phyloP scores from a whole-genome alignment of 2,888 invertebrate species.

The Amphipoea lucens region DNA sequence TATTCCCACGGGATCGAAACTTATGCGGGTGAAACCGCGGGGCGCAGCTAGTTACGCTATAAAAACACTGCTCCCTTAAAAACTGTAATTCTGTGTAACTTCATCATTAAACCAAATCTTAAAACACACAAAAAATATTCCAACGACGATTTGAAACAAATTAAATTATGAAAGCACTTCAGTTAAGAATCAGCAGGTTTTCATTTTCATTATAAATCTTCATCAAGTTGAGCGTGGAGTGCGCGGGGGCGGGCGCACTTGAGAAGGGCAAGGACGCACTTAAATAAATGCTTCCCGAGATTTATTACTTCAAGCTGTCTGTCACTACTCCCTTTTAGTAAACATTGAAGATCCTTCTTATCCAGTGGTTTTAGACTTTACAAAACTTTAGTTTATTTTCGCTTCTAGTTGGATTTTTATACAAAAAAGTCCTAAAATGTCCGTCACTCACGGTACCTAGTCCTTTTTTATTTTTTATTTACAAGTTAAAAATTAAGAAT shows the following conservation, averaged over 20 bases:
- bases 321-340: constrained; percentile 31
- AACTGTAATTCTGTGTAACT: neutral
- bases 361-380: neutral
- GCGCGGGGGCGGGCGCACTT: constrained; percentile 31
- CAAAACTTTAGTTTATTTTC: neutral
- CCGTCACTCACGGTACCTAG: constrained; percentile 10
- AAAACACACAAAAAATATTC: neutral
- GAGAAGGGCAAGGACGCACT: constrained; percentile 60
- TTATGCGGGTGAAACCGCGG: no score
- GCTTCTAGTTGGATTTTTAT: neutral
- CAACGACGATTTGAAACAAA: neutral
- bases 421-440: constrained; percentile 14
- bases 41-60: no score
- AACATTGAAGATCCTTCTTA: constrained; percentile 33
- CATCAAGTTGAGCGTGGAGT: constrained; percentile 27
- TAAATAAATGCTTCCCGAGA: constrained; percentile 49
- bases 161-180: constrained; percentile 18
- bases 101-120: neutral
- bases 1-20: no score
- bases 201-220: constrained; percentile 17
- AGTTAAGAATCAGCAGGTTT: constrained; percentile 22
- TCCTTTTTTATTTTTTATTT: neutral
- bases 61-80: neutral
- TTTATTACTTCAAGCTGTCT: constrained; percentile 57
- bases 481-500: no score